A percentile compares a stretch with the other conserved stretches of the same genome.
Conservation (phyloP, 2,797 vertebrate species). For the Pangasius djambal region DNA sequence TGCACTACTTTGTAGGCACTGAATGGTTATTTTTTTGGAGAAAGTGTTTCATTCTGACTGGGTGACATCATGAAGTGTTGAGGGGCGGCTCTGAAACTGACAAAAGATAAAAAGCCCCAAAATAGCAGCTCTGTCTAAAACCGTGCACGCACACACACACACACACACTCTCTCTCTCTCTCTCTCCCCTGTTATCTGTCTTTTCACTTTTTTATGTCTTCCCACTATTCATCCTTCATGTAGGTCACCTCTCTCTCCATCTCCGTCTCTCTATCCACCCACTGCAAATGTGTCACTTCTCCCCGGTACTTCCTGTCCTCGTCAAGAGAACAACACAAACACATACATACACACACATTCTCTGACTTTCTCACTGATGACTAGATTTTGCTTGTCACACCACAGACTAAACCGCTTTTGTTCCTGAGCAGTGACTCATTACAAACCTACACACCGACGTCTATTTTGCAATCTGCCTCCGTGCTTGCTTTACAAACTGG, state of each 20-base stretch:
- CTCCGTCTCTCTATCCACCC: conserved; percentile 54
- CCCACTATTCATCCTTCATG: conserved; percentile 23
- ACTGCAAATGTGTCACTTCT: conserved; percentile 67
- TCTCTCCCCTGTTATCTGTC: neutral
- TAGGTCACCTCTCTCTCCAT: conserved; percentile 44
- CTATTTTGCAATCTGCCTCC: neutral
- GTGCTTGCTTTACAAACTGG: neutral
- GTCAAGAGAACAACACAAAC: conserved; percentile 15
- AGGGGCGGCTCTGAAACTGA: conserved; percentile 59
- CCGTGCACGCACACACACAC: conserved; percentile 32
- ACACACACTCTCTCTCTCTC: neutral
- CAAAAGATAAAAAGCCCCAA: conserved; percentile 69
- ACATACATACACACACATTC: conserved; percentile 18
- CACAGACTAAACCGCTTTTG: conserved; percentile 12
- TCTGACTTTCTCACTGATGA: conserved; percentile 33
- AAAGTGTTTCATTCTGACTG: conserved; percentile 6
- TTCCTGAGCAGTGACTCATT: conserved; percentile 7
- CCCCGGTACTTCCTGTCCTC: conserved; percentile 38
- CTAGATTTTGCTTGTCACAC: conserved; percentile 24
- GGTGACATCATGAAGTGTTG: conserved; percentile 63
- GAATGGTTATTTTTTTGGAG: conserved; percentile 8
- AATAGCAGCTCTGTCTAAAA: conserved; percentile 68
- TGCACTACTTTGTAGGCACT: neutral
- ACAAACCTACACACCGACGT: conserved; percentile 1
- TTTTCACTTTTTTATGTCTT: conserved; percentile 23